Base-by-base conservation (phyloP, 2,113 vertebrate species). In the Dicentrarchus labrax region DNA sequence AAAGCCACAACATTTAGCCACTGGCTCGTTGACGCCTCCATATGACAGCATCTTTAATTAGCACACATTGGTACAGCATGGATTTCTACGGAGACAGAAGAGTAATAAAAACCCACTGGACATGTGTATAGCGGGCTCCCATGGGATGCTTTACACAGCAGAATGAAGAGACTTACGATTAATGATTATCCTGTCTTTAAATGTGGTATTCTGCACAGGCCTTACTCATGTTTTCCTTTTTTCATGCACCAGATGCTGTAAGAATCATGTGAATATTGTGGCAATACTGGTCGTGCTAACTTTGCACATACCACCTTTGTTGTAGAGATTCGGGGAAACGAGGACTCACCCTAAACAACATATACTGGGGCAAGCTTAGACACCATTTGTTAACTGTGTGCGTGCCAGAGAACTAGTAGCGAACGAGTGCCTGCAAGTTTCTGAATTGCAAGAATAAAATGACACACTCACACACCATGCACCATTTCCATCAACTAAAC, bases 11-110 rank as follows among this genome's bases (percentile, higher is more conserved):
- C 30, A 65, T 24, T 73, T 56, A 76, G 82, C 78, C 85, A 60
- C 19, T 59, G 72, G 73, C 72, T 85, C 76, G 59, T 45, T 68
- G 61, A 76, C 39, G 39, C 79, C 84, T 83, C 68, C 13, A 4
- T 74, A 82, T 64, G 87, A 86, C 72, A 62, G 64, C 60, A 30
- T 75, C 76, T 85, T 88, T 88, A 87, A 91, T 91, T 88, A 89
- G 80, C 65, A 73, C 24, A 72, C 73, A 60, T 64, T 60, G 72
- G 72, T 80, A 80, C 36, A 13, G 71, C 79, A 82, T 88, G 65
- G 71, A 91, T 89, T 89, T 85, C 57, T 67, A 36, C 17, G 6
- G 51, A 36, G 87, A 87, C 39, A 61, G 48, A 64, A 38, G 66
- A 72, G 65, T 57, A 61, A 92, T 82, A 81, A 90, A 82, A 89